phyloP scores from a whole-genome alignment of 2,113 vertebrate species.

The Xyliphius kryptos region DNA sequence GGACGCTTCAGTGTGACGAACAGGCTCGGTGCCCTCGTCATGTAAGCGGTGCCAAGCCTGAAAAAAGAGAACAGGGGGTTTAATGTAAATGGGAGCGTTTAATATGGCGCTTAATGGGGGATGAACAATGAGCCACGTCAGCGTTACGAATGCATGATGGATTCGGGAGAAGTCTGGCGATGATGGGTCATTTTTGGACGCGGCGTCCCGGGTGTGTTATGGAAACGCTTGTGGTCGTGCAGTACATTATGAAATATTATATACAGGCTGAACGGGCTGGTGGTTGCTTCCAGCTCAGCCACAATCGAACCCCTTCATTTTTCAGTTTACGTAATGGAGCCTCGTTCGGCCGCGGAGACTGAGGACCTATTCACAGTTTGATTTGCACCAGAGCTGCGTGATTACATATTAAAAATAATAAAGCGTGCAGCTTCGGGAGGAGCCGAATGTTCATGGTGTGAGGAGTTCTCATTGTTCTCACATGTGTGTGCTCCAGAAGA shows the following conservation, averaged over 20 bases:
- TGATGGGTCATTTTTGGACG: conserved; percentile 12
- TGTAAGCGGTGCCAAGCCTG: background rate
- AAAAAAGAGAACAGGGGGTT: background rate
- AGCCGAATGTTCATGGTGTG: background rate
- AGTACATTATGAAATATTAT: conserved; percentile 18
- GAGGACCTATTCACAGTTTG: background rate
- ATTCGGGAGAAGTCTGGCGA: background rate
- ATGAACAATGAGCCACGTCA: too few relatives aligned
- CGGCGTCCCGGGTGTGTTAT: conserved; percentile 9
- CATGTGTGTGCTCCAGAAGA: too few relatives aligned
- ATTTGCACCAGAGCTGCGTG: background rate
- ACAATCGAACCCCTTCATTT: conserved; percentile 12
- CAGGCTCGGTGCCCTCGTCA: conserved; percentile 1
- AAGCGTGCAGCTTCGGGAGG: background rate
- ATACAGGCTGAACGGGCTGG: conserved; percentile 17
- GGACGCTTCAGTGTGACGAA: conserved; percentile 14
- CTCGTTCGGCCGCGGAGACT: background rate
- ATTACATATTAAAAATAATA: background rate
- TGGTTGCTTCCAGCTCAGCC: conserved; percentile 5
- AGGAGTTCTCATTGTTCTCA: background rate
- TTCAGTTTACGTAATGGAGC: conserved; percentile 21
- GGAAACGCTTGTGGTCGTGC: conserved; percentile 26
- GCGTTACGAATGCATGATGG: too few relatives aligned
- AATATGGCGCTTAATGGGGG: too few relatives aligned
- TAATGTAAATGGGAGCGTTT: background rate